Percentiles rank a stretch among this genome's conserved stretches.
These are phyloP conservation scores for Melipona quadrifasciata DNA, from an alignment of 1,140 invertebrate species.

Conservation along the genomic window DNA sequence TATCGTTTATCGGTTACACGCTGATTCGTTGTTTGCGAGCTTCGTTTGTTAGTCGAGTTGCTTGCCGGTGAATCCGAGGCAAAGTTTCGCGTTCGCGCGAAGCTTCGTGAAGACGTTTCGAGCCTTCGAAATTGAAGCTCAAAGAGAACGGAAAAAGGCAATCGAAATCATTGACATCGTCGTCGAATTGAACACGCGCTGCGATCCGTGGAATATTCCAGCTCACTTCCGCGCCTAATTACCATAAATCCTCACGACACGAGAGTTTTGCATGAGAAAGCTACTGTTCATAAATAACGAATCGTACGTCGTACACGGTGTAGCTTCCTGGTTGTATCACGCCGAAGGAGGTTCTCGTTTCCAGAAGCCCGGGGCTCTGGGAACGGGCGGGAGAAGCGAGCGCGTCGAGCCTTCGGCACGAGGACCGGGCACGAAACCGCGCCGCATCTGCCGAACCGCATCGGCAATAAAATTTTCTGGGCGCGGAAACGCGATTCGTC, in stretches of 20 bases:
- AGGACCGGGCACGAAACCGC: conserved; percentile 15
- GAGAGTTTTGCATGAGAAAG: conserved; percentile 1
- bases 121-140: not conserved
- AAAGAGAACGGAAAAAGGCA: no score
- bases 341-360: conserved; percentile 4
- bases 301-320: not conserved
- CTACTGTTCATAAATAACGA: conserved; percentile 10
- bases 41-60: no score
- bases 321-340: not conserved
- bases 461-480: conserved; percentile 66
- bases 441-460: conserved; percentile 58
- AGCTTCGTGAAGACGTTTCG: no score
- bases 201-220: not conserved
- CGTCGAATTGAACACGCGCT: not conserved
- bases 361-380: conserved; percentile 16
- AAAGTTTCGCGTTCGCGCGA: no score
- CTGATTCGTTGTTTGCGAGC: not conserved
- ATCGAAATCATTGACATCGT: not conserved
- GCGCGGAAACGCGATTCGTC: conserved; percentile 66
- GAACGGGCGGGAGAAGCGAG: not conserved
- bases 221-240: not conserved
- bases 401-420: not conserved
- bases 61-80: no score
- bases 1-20: not conserved
- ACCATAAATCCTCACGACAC: not conserved